Evolutionary conservation across 1,140 invertebrate genomes (phyloP).

Genomic region (fruit fly (Drosophila melanogaster)): Release_6_plus_ISO1_MT NT_037436.4:10688001-10688500

Average conservation of each 20-base stretch:
- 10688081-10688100: constrained; percentile 84
- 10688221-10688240: constrained; percentile 72
- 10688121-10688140: constrained; percentile 85
- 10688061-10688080: constrained; percentile 85
- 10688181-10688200: constrained; percentile 82
- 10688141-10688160: constrained; percentile 86
- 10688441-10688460: constrained; percentile 83
- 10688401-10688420: constrained; percentile 70
- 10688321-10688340: constrained; percentile 85
- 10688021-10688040: constrained; percentile 83
- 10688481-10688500: constrained; percentile 81
- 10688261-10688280: constrained; percentile 84
- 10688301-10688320: constrained; percentile 75
- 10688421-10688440: constrained; percentile 64
- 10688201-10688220: constrained; percentile 60
- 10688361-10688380: constrained; percentile 77
- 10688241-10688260: constrained; percentile 79
- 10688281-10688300: constrained; percentile 80
- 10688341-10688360: constrained; percentile 84
- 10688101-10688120: constrained; percentile 64
- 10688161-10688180: constrained; percentile 85
- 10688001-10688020: constrained; percentile 84
- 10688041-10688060: constrained; percentile 71
- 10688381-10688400: constrained; percentile 78
- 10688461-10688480: constrained; percentile 73